These are phyloP conservation scores for Gryon sp. DNA, from an alignment of 1,140 invertebrate genomes.

Conservation along the genomic window DNA sequence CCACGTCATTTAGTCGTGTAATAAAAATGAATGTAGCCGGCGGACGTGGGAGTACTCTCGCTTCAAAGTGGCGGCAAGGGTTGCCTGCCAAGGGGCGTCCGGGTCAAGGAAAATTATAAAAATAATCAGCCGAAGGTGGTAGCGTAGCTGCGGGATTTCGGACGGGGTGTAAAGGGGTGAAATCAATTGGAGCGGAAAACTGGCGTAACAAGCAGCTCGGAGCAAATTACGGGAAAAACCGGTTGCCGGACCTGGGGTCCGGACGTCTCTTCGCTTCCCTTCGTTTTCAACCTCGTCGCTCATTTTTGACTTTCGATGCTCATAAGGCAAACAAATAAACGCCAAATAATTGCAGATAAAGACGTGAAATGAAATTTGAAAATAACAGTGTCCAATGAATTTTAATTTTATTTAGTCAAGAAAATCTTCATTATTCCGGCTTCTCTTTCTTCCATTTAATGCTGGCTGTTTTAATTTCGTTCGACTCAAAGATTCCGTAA, in stretches of 20 bases:
- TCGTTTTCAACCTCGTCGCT: conserved; percentile 23
- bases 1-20: conserved; percentile 56
- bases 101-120: conserved; percentile 63
- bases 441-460: background rate
- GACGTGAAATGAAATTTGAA: conserved; percentile 30
- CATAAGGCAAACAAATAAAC: conserved; percentile 14
- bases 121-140: conserved; percentile 62
- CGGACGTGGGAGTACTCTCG: conserved; percentile 45
- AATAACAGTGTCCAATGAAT: conserved; percentile 59
- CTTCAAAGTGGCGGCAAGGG: conserved; percentile 56
- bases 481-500: conserved; percentile 46
- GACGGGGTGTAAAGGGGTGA: conserved; percentile 38
- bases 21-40: conserved; percentile 61
- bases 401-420: conserved; percentile 51
- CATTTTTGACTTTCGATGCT: conserved; percentile 58
- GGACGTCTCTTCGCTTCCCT: conserved; percentile 4
- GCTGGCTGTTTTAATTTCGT: conserved; percentile 58
- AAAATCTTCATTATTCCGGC: conserved; percentile 57
- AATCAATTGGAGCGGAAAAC: conserved; percentile 66
- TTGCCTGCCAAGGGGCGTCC: conserved; percentile 26
- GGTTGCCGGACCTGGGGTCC: conserved; percentile 26
- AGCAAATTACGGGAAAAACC: conserved; percentile 64
- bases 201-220: conserved; percentile 59
- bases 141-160: conserved; percentile 46
- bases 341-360: conserved; percentile 49